phyloP scores from a whole-genome alignment of 1,140 invertebrate genomes.

The Maconellicoccus hirsutus region DNA sequence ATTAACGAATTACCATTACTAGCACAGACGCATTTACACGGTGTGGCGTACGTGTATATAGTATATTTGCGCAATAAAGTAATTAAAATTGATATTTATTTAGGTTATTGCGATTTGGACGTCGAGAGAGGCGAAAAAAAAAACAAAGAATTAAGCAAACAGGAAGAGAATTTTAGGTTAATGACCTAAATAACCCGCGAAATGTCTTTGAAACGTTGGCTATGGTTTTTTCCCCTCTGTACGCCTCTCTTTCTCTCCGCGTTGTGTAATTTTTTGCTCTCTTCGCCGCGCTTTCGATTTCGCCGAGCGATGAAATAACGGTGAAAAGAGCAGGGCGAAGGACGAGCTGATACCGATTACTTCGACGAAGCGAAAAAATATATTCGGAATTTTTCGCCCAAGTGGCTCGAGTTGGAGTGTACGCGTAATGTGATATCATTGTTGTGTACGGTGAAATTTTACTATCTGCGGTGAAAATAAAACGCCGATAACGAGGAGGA shows the following conservation, averaged over 20 bases:
- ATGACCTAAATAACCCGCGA: slow-evolving; percentile 1
- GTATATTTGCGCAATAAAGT: neutral
- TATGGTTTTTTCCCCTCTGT: neutral
- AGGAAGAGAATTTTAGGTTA: slow-evolving; percentile 9
- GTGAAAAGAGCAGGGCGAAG: no score
- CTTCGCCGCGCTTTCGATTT: no score
- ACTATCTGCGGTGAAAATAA: neutral
- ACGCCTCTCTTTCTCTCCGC: neutral
- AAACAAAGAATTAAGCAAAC: neutral
- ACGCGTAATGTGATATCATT: neutral
- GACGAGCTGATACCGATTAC: no score
- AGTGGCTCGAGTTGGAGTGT: neutral
- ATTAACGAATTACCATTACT: no score
- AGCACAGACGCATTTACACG: no score
- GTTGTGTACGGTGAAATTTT: neutral
- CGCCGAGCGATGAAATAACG: no score
- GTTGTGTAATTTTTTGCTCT: no score
- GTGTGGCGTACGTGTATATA: neutral
- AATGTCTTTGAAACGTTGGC: neutral
- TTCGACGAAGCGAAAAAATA: no score
- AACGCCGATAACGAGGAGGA: neutral
- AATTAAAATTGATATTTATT: slow-evolving; percentile 10
- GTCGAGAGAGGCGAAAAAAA: neutral
- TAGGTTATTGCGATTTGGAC: slow-evolving; percentile 7
- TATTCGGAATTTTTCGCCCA: no score